These are phyloP conservation scores for Lampris incognitus DNA, from an alignment of 2,113 vertebrate species.

Conservation along the genomic window DNA sequence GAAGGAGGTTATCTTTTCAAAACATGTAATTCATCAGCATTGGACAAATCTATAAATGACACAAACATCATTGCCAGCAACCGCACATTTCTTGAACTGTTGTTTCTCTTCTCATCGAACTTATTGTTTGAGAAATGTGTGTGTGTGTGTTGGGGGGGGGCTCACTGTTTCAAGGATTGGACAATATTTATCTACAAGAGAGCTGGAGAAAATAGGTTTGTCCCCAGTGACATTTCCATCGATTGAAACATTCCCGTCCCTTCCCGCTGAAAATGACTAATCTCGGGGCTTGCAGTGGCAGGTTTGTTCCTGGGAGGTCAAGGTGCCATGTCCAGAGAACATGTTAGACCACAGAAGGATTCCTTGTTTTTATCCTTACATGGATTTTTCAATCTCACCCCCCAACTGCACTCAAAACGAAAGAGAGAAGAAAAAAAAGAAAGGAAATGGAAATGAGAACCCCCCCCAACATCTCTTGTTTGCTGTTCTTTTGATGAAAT, in stretches of 20 bases:
- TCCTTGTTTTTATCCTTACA: constrained; percentile 65
- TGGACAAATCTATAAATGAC: constrained; percentile 77
- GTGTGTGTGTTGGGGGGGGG: not conserved
- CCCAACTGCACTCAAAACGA: constrained; percentile 27
- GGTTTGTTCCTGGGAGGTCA: constrained; percentile 69
- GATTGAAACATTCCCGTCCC: constrained; percentile 76
- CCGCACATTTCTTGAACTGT: constrained; percentile 32
- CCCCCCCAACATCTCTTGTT: constrained; percentile 21
- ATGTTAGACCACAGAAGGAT: constrained; percentile 61
- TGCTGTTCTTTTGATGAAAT: constrained; percentile 33
- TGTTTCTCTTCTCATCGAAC: constrained; percentile 69
- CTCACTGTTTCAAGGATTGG: constrained; percentile 66
- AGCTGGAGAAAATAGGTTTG: constrained; percentile 79
- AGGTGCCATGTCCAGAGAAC: constrained; percentile 62
- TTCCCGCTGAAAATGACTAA: constrained; percentile 73
- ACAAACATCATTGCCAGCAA: constrained; percentile 49
- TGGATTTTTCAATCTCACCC: constrained; percentile 66
- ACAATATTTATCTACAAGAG: constrained; percentile 78
- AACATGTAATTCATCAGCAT: constrained; percentile 73
- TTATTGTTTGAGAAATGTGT: constrained; percentile 43
- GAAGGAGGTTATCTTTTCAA: constrained; percentile 67
- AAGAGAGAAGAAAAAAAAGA: not conserved
- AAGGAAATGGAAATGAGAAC: not conserved
- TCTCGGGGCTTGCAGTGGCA: constrained; percentile 55
- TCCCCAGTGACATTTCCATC: constrained; percentile 82